Base-by-base conservation (phyloP, 1,140 invertebrate genomes). In the Charaxes varanes region DNA sequence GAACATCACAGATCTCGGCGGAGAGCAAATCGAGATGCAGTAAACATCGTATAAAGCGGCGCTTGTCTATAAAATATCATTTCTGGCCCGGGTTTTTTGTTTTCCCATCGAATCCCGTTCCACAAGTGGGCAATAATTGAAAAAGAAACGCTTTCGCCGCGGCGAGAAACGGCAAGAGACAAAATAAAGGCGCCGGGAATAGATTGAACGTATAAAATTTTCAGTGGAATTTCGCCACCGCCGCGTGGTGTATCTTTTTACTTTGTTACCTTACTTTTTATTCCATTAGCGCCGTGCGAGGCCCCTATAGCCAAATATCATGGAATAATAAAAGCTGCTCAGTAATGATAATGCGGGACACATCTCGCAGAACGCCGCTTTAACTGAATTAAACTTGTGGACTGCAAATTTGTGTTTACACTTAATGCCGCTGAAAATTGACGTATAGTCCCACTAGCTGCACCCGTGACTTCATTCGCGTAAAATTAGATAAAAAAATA, bases 71-170 rank as follows among this genome's bases (percentile, higher is more conserved):
- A 80, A 78, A 83, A 79, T 83, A 83, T 81, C 64, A 83, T 79
- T 79, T 77, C 62, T 64, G 69, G 63, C 63, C 70, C 46, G 51
- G 56, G 42, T 61, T 64, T 74, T 35, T 80, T 83, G 67, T 79
- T 79, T 80, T 64, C 65, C 65, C 71, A 64, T 74, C 54, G 69
- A 70, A 70, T 70, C 70, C 56, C 67, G 74, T 77, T 83, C 79
- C 68, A 83, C 79, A 83, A 83, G 79, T 83, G 76, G 79, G 79
- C 76, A 77, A 83, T 83, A 83, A 83, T 83, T 83, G 79, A 80
- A 83, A 83, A 77, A 62, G 74, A 80, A 80, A 83, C 70, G 63
- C 62, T 73, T 68, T 68, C 59, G 64, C 67, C 65, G 61, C 49
- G 67, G 65, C 61, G 65, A 61, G 67, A 62, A n/a, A n/a, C 61